Evolutionary conservation across 2,888 invertebrate genomes (phyloP), one percentile per base, ranked within the genome.

Genomic region (Eupsilia transversa): DNA sequence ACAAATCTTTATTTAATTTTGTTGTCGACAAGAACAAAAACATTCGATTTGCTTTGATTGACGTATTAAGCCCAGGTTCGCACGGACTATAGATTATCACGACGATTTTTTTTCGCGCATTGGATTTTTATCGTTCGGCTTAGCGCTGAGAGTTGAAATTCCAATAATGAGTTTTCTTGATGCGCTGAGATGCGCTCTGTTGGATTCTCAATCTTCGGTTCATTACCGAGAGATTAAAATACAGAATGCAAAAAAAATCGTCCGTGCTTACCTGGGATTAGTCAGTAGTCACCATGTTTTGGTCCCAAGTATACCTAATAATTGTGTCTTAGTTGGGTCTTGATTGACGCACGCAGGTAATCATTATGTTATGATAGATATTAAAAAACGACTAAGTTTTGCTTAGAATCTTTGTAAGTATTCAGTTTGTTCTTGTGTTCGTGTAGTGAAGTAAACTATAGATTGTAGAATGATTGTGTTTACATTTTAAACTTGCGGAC

Each of bases 261-360:
- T 10, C 41, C 41, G 41, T 43, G 17, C 17, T 3, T 5, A 43
- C 17, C 6, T 38, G 46, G 46, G 20, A 6, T 46, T 20, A 41
- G 61, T 41, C 30, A 12, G n/a, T 63, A 38, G 71, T 64, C 57
- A 64, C 6, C 10, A 38, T 73, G 52, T 66, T 78, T 46, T 72
- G 14, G 27, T 61, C 14, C 14, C 1, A 67, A 82, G 46, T 70
- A 20, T 67, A 46, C n/a, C n/a, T n/a, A n/a, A n/a, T n/a, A n/a
- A n/a, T n/a, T n/a, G n/a, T n/a, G n/a, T n/a, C n/a, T 52, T 67
- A 38, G 66, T 65, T 72, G 56, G 7, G 35, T 35, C 41, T 49
- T 77, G 38, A 78, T 59, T 82, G 71, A 72, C 72, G 59, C 23
- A 72, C 72, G 59, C 23, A 76, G 54, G 75, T 43, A 56, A 81